A percentile compares a stretch with the other conserved stretches of the same genome.
Evolutionary conservation across 2,888 invertebrate genomes (phyloP).

Genomic region (Chalcis sispes): DNA sequence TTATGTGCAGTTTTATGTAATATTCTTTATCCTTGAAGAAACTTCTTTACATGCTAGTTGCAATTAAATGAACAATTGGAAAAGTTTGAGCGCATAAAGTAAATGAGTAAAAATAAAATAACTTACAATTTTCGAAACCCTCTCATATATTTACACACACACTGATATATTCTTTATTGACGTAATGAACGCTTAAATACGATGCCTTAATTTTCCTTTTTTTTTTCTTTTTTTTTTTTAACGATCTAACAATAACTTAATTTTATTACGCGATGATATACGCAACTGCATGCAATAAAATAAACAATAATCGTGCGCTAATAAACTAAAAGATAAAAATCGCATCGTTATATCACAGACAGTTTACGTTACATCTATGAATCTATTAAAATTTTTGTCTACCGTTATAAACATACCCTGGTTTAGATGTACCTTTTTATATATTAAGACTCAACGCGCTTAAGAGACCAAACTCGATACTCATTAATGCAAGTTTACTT

Average conservation of each 20-base stretch:
- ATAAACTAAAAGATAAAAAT: neutral
- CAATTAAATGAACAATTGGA: constrained; percentile 35
- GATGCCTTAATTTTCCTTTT: no score
- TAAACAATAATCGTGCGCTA: neutral
- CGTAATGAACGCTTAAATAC: no score
- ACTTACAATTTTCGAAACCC: neutral
- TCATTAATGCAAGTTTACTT: constrained; percentile 29
- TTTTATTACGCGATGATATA: no score
- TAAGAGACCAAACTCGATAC: constrained; percentile 16
- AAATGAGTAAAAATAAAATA: neutral
- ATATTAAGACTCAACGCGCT: constrained; percentile 31
- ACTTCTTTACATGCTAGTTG: constrained; percentile 12
- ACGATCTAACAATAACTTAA: no score
- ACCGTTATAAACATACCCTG: neutral
- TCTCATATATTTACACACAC: no score
- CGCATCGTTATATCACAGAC: no score
- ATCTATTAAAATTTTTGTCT: constrained; percentile 23
- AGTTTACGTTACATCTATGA: neutral
- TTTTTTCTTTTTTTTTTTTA: no score
- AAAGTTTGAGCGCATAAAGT: neutral
- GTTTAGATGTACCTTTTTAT: constrained; percentile 15
- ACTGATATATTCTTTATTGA: no score
- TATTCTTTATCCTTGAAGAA: constrained; percentile 24
- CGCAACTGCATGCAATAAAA: no score
- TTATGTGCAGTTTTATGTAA: constrained; percentile 38